A percentile compares a stretch with the other conserved stretches of the same genome.
Conservation (phyloP, 2,113 vertebrate species). For the Megaleporinus macrocephalus region DNA sequence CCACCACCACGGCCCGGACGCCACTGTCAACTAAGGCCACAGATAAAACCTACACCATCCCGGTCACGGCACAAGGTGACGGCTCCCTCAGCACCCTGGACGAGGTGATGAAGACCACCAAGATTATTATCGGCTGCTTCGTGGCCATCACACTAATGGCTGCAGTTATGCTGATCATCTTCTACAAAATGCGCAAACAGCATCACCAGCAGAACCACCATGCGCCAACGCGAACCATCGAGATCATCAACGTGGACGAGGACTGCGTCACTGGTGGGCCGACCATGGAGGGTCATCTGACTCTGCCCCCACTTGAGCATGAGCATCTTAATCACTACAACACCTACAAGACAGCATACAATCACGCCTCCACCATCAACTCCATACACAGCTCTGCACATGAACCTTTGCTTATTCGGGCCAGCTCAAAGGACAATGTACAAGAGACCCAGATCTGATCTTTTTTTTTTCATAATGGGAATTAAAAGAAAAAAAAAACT, state of each 20-base stretch:
- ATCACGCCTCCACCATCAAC: slow-evolving; percentile 98
- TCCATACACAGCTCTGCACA: slow-evolving; percentile 99
- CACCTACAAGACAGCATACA: slow-evolving; percentile 96
- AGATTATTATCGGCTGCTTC: slow-evolving; percentile 99
- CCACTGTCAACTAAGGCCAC: slow-evolving; percentile 90
- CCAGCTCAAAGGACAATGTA: slow-evolving; percentile 99
- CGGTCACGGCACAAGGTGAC: slow-evolving; percentile 86
- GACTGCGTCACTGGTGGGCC: slow-evolving; percentile 93
- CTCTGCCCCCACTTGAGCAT: slow-evolving; percentile 95
- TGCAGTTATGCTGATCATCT: slow-evolving; percentile 98
- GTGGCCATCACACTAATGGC: slow-evolving; percentile 99
- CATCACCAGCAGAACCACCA: slow-evolving; percentile 98
- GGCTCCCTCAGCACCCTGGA: slow-evolving; percentile 92
- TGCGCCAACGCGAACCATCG: slow-evolving; percentile 93
- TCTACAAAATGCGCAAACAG: slow-evolving; percentile 99
- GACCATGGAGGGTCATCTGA: slow-evolving; percentile 94
- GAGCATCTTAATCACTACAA: slow-evolving; percentile 99
- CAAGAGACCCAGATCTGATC: slow-evolving; percentile 99
- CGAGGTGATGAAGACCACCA: slow-evolving; percentile 99
- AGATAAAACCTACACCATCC: slow-evolving; percentile 92
- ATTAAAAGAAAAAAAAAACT: slow-evolving; percentile 36
- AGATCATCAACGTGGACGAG: slow-evolving; percentile 98
- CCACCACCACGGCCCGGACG: slow-evolving; percentile 86
- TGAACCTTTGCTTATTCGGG: slow-evolving; percentile 99
- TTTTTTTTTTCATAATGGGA: slow-evolving; percentile 68